A percentile compares a stretch with the other conserved stretches of the same genome.
These are phyloP conservation scores for Oreochromis tanganicae DNA, from an alignment of 2,113 vertebrate genomes.

Conservation along the genomic window DNA sequence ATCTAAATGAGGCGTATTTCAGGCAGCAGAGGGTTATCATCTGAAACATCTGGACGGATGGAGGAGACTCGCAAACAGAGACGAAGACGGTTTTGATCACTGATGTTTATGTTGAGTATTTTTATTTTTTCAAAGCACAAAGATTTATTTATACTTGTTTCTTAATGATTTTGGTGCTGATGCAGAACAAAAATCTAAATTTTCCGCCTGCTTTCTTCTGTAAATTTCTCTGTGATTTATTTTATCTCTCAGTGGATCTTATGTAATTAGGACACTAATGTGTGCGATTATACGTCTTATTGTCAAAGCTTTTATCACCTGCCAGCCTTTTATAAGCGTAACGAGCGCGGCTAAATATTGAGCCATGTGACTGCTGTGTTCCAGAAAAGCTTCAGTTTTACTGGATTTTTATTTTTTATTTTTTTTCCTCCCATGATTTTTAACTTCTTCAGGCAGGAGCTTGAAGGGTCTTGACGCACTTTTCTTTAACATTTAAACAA, in stretches of 20 bases:
- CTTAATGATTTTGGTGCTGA: background rate
- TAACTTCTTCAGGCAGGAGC: background rate
- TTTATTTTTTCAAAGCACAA: background rate
- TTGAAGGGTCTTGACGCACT: background rate
- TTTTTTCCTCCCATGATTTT: background rate
- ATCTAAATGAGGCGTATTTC: background rate
- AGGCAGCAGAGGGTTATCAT: background rate
- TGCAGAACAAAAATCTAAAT: background rate
- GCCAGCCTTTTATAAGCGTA: background rate
- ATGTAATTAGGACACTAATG: background rate
- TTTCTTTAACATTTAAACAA: background rate
- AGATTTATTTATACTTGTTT: background rate
- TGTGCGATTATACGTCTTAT: background rate
- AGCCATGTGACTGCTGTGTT: background rate
- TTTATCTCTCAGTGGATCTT: background rate
- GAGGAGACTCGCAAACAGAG: background rate
- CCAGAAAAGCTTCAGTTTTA: background rate
- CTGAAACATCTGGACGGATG: background rate
- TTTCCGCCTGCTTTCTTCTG: background rate
- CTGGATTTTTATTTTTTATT: rapidly evolving
- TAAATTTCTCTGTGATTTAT: background rate
- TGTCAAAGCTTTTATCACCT: background rate
- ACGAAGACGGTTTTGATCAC: background rate
- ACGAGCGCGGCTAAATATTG: background rate
- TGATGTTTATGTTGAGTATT: background rate